Evolutionary conservation across 2,797 vertebrate genomes (phyloP).

Genomic region (Tarsius wallacei): DNA sequence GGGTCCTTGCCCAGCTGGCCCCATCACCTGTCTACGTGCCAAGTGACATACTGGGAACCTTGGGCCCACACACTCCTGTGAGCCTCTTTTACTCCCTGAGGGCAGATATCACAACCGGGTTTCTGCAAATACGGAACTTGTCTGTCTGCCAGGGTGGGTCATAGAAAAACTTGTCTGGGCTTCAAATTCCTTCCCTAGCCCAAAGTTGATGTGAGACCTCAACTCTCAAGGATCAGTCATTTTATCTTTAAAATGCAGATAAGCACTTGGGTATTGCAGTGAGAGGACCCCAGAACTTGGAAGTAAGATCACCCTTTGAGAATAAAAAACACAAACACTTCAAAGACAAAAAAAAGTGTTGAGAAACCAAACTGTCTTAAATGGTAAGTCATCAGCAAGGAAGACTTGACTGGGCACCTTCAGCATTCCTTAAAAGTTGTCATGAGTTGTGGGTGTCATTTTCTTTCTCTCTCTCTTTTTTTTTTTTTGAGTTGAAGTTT

Average conservation of each 20-base stretch:
- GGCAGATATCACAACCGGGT: background rate
- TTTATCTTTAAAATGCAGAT: background rate
- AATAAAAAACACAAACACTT: background rate
- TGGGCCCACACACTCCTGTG: fast-evolving
- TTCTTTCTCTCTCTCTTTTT: too few relatives aligned
- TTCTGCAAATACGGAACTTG: background rate
- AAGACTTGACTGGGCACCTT: background rate
- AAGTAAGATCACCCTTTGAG: background rate
- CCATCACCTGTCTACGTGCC: background rate
- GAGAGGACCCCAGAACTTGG: background rate
- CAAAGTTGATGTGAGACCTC: background rate
- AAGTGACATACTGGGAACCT: background rate
- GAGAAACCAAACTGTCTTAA: background rate
- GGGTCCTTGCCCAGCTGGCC: background rate
- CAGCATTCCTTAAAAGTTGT: background rate
- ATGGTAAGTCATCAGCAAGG: background rate
- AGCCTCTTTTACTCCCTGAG: background rate
- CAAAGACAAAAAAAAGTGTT: background rate
- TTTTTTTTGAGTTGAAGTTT: too few relatives aligned
- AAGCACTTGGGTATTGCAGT: background rate
- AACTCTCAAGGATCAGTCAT: background rate
- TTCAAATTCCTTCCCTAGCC: background rate
- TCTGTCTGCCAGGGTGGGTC: background rate
- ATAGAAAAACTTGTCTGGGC: background rate
- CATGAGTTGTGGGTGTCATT: background rate